Percentiles rank a stretch among this genome's conserved stretches.
Conservation (phyloP, 1,140 invertebrate species). For the Drosophila santomea region DNA sequence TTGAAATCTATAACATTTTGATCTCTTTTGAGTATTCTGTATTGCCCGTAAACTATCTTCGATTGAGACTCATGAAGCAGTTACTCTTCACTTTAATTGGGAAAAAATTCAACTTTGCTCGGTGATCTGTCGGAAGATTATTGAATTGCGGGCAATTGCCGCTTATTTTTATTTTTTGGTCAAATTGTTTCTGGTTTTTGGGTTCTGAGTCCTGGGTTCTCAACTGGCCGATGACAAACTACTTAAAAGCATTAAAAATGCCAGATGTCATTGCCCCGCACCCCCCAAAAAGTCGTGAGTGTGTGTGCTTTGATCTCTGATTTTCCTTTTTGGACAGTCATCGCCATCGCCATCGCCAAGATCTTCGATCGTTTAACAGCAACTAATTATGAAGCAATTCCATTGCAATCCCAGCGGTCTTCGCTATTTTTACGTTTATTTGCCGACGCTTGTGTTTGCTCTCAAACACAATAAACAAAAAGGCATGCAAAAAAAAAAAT, state of each 20-base stretch:
- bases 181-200: constrained; percentile 23
- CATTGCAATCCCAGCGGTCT: constrained; percentile 27
- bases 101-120: constrained; percentile 1
- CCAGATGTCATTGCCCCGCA: constrained; percentile 59
- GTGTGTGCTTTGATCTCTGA: constrained; percentile 55
- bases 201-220: constrained; percentile 3
- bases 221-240: constrained; percentile 43
- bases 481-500: constrained; percentile 34
- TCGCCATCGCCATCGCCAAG: constrained; percentile 49
- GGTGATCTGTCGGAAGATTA: constrained; percentile 19
- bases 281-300: constrained; percentile 23
- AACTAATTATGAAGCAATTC: constrained; percentile 71
- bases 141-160: constrained; percentile 23
- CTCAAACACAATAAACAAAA: constrained; percentile 63
- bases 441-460: constrained; percentile 56
- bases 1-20: too few species aligned
- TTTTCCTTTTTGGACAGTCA: constrained; percentile 44
- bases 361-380: constrained; percentile 60
- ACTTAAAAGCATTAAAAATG: constrained; percentile 34
- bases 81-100: constrained; percentile 11
- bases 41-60: too few species aligned
- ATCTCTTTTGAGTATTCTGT: too few species aligned
- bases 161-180: constrained; percentile 19
- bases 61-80: too few species aligned
- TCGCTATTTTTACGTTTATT: constrained; percentile 17